Conservation (phyloP, 2,113 vertebrate species). For the Thamnaconus septentrionalis region DNA sequence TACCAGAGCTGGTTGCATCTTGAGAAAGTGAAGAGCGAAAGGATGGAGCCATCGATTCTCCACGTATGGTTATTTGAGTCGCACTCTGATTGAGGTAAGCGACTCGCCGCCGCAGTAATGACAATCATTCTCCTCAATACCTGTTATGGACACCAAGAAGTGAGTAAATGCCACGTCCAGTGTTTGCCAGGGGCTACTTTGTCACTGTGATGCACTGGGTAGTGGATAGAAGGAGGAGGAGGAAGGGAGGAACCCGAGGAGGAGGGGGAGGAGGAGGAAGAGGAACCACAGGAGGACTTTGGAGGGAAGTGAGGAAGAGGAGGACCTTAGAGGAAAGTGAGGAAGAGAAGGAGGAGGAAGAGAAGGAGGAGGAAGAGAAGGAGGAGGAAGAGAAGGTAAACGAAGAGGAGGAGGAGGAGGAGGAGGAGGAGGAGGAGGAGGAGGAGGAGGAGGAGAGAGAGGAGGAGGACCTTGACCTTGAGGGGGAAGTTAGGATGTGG, state of each 20-base stretch:
- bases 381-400: too few species aligned
- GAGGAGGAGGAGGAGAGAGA: too few species aligned
- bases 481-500: too few species aligned
- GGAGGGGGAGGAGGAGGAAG: not conserved
- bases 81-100: constrained; percentile 50
- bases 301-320: too few species aligned
- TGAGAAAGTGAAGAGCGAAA: constrained; percentile 15
- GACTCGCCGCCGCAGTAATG: constrained; percentile 28
- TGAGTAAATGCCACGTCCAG: constrained; percentile 57
- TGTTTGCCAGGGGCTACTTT: constrained; percentile 48
- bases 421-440: too few species aligned
- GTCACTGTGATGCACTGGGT: constrained; percentile 41
- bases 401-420: too few species aligned
- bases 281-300: too few species aligned
- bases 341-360: not conserved
- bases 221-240: not conserved
- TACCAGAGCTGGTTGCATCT: constrained; percentile 39
- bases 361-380: too few species aligned
- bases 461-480: too few species aligned
- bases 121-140: constrained; percentile 65
- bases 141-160: constrained; percentile 46
- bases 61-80: constrained; percentile 22
- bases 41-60: constrained; percentile 37
- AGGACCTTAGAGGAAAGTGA: not conserved
- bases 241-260: not conserved